Base-by-base conservation (phyloP, 2,888 invertebrate genomes). In the Lycia hirtaria region DNA sequence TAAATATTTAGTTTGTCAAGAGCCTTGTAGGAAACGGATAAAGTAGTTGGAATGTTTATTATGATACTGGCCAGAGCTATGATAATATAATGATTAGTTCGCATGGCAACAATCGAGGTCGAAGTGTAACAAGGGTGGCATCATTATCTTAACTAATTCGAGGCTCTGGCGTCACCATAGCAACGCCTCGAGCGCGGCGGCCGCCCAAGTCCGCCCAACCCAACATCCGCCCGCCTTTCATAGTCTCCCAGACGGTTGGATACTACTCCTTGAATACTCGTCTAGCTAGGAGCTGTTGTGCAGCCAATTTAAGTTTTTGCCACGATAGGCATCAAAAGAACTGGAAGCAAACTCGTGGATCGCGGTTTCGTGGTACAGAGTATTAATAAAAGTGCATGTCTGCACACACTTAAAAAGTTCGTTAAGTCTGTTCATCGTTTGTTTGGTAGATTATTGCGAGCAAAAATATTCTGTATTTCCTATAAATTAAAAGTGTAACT, bases 111-210 rank as follows among this genome's bases (percentile, higher is more conserved):
- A 74, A 71, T 70, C 62, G 65, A 62, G 64, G 72, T 68, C 63
- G 62, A 55, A 59, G 61, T 61, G 64, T 67, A 70, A 56, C 65
- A 71, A 72, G 75, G 80, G 83, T 75, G 73, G 79, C 81, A 84
- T 85, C 81, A 84, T 83, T 81, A 83, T 81, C 78, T 78, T 85
- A 86, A 87, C 82, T 84, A 86, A 88, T 87, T 84, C 88, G 84
- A 76, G 69, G 76, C 79, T 76, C 71, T 69, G 71, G 69, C 69
- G 86, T 89, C 68, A 68, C 76, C 78, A 84, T 85, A 72, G 82
- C 75, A 78, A 87, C 89, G 78, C 74, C 69, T 70, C 62, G 73
- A 77, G 76, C 22, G 40, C 57, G 78, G 76, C 73, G 76, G 69
- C 68, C 75, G 72, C 76, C 75, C 72, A 72, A 71, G 68, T 75